Evolutionary conservation across 2,888 invertebrate species (phyloP).

Genomic region (Camponotus fellah): DNA sequence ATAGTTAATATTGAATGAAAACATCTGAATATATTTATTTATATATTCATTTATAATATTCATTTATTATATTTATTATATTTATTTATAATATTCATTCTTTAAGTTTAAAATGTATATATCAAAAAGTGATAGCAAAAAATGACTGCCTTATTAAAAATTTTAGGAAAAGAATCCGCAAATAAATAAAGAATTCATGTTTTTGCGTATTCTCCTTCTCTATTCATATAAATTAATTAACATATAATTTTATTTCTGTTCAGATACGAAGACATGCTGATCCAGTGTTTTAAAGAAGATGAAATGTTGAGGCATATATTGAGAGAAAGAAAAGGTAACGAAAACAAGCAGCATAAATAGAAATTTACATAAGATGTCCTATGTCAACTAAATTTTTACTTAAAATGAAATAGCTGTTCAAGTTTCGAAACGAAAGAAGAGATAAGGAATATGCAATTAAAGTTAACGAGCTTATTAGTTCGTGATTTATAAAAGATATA

Average conservation of each 20-base stretch:
- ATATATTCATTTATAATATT: too few species aligned
- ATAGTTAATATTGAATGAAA: not conserved
- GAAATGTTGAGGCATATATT: slow-evolving; percentile 56
- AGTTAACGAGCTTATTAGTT: not conserved
- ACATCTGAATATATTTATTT: too few species aligned
- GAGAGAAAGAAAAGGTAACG: slow-evolving; percentile 6
- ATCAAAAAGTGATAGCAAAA: not conserved
- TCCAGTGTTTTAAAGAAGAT: slow-evolving; percentile 56
- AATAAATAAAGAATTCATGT: not conserved
- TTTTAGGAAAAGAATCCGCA: not conserved
- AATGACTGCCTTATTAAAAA: not conserved
- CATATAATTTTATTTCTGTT: not conserved
- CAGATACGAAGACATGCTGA: slow-evolving; percentile 67
- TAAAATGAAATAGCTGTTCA: not conserved
- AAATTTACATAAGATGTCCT: not conserved
- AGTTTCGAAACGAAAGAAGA: not conserved
- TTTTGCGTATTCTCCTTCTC: not conserved
- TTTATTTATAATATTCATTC: too few species aligned
- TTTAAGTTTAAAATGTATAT: slow-evolving; percentile 9
- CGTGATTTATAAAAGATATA: not conserved
- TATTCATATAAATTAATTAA: not conserved
- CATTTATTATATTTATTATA: too few species aligned
- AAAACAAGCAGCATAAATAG: not conserved
- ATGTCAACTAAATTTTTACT: not conserved
- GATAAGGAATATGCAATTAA: not conserved